phyloP scores from a whole-genome alignment of 1,140 invertebrate genomes.

The Mya arenaria region DNA sequence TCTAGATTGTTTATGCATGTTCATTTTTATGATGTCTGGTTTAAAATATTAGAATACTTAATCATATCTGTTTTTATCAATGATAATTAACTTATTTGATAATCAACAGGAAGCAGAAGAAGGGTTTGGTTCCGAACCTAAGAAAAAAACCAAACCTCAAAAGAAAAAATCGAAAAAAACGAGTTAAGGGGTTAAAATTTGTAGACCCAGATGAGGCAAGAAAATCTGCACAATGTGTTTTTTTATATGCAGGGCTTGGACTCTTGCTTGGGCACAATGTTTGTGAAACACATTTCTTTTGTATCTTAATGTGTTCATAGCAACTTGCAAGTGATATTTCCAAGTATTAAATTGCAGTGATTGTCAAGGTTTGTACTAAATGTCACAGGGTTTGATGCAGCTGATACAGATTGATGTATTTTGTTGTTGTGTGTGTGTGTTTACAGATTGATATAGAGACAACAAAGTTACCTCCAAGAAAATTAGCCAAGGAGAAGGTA shows the following conservation, averaged over 20 bases:
- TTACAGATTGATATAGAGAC: slow-evolving; percentile 54
- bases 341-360: too few relatives aligned
- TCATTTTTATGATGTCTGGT: not conserved
- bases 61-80: not conserved
- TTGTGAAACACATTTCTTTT: too few relatives aligned
- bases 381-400: too few relatives aligned
- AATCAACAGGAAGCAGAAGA: slow-evolving; percentile 41
- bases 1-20: not conserved
- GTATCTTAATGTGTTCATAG: too few relatives aligned
- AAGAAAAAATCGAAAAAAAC: slow-evolving; percentile 48
- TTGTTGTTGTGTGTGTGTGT: slow-evolving; percentile 10
- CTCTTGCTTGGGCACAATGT: not conserved
- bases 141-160: slow-evolving; percentile 31
- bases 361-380: too few relatives aligned
- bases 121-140: slow-evolving; percentile 31
- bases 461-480: slow-evolving; percentile 54
- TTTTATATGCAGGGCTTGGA: not conserved
- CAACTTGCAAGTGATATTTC: too few relatives aligned
- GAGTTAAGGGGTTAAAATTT: slow-evolving; percentile 25
- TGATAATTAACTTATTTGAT: too few relatives aligned
- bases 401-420: too few relatives aligned
- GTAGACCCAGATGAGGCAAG: slow-evolving; percentile 45
- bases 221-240: slow-evolving; percentile 10
- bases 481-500: slow-evolving; percentile 43
- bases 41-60: not conserved